These are phyloP conservation scores for Peribatodes rhomboidaria DNA, from an alignment of 2,888 invertebrate species.

Conservation along the genomic window DNA sequence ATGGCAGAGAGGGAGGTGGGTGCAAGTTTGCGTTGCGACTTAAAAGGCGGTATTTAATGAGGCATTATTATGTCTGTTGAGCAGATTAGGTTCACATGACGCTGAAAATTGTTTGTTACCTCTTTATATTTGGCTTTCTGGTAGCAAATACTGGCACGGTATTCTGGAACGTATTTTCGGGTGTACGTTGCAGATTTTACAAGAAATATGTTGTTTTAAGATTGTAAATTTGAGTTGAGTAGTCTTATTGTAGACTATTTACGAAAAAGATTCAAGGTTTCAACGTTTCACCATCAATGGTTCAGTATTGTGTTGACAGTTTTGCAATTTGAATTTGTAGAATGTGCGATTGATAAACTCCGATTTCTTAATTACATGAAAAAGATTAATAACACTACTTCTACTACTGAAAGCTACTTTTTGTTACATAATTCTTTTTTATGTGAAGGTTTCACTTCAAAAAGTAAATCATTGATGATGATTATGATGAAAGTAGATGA, in stretches of 20 bases:
- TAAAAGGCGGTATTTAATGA: constrained; percentile 83
- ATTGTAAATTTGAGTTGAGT: background rate
- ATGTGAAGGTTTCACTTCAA: no score
- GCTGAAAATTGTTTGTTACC: constrained; percentile 76
- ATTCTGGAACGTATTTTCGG: constrained; percentile 54
- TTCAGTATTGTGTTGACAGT: no score
- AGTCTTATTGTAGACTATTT: background rate
- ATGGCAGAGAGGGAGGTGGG: constrained; percentile 63
- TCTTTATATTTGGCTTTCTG: constrained; percentile 82
- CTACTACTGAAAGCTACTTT: no score
- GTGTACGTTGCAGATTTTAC: constrained; percentile 18
- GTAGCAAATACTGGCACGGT: constrained; percentile 55
- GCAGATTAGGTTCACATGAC: constrained; percentile 83
- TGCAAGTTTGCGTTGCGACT: constrained; percentile 69
- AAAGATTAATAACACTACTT: no score
- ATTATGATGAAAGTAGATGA: no score
- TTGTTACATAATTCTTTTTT: no score
- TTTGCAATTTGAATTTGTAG: background rate
- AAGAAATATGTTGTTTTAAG: constrained; percentile 21
- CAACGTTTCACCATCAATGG: no score
- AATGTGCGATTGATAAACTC: no score
- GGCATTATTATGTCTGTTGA: constrained; percentile 84
- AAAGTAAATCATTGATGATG: no score
- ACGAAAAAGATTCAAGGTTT: background rate
- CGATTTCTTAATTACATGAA: no score